These are phyloP conservation scores for Thunnus maccoyii DNA, from an alignment of 2,113 vertebrate species.

Conservation along the genomic window DNA sequence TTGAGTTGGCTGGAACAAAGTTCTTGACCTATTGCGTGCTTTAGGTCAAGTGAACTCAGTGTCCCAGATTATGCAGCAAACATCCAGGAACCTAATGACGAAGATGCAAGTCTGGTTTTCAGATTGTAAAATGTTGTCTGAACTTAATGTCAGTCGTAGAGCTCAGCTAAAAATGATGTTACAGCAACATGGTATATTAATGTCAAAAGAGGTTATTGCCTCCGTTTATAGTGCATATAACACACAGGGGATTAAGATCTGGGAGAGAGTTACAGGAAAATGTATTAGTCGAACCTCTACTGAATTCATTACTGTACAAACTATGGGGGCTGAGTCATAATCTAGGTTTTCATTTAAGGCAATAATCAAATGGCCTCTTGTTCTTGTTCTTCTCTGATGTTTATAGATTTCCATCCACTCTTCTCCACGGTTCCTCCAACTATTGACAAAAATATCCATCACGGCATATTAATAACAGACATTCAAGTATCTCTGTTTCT, in stretches of 20 bases:
- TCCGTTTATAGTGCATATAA: slow-evolving; percentile 32
- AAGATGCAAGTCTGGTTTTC: slow-evolving; percentile 25
- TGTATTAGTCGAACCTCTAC: neutral
- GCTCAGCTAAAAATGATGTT: slow-evolving; percentile 8
- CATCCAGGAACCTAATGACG: slow-evolving; percentile 49
- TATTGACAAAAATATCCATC: neutral
- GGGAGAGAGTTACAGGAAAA: slow-evolving; percentile 6
- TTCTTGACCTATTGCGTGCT: slow-evolving; percentile 58
- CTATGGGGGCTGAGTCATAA: neutral
- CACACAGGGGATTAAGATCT: slow-evolving; percentile 16
- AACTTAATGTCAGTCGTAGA: neutral
- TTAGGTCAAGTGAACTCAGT: slow-evolving; percentile 63
- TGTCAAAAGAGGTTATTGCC: slow-evolving; percentile 41
- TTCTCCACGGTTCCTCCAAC: neutral
- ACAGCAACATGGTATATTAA: slow-evolving; percentile 27
- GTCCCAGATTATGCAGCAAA: slow-evolving; percentile 30
- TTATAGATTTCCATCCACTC: neutral
- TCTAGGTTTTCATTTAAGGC: slow-evolving; percentile 7
- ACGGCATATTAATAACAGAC: neutral
- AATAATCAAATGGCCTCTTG: neutral
- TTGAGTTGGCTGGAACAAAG: slow-evolving; percentile 19
- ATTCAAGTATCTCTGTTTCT: no score
- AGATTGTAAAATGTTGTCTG: slow-evolving; percentile 18
- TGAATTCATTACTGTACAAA: neutral
- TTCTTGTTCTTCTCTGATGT: neutral